Evolutionary conservation across 2,113 vertebrate genomes (phyloP).

Genomic region (Burhinus oedicnemus): DNA sequence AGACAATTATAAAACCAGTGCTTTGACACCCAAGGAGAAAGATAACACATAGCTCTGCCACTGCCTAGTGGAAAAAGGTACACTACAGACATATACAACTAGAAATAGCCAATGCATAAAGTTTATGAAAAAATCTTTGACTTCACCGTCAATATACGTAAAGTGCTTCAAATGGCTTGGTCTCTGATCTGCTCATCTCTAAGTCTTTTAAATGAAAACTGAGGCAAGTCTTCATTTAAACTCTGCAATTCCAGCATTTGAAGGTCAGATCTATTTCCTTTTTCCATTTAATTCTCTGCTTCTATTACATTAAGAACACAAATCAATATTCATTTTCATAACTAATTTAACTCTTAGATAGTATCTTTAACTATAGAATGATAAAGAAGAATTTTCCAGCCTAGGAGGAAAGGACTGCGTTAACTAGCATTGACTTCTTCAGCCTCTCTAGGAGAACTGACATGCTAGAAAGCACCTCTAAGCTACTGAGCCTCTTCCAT

Average conservation of each 20-base stretch:
- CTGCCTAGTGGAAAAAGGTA: not conserved
- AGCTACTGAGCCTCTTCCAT: not conserved
- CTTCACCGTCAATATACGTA: not conserved
- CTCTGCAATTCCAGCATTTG: not conserved
- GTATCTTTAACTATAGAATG: not conserved
- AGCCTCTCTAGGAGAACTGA: not conserved
- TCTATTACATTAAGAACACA: constrained; percentile 5
- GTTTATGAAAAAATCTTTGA: not conserved
- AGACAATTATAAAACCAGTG: not conserved
- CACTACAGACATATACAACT: not conserved
- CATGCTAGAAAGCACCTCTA: not conserved
- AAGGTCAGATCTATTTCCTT: not conserved
- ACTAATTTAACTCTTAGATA: not conserved
- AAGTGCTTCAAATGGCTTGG: not conserved
- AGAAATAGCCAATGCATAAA: not conserved
- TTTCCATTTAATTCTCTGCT: not conserved
- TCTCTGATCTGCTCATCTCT: not conserved
- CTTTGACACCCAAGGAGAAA: not conserved
- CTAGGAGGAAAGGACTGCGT: not conserved
- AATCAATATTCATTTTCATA: not conserved
- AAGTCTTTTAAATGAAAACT: not conserved
- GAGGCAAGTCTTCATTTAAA: not conserved
- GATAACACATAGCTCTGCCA: not conserved
- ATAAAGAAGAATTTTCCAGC: not conserved
- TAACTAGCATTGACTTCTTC: not conserved